phyloP scores from a whole-genome alignment of 1,140 invertebrate genomes.

The Aradophagus sp. region DNA sequence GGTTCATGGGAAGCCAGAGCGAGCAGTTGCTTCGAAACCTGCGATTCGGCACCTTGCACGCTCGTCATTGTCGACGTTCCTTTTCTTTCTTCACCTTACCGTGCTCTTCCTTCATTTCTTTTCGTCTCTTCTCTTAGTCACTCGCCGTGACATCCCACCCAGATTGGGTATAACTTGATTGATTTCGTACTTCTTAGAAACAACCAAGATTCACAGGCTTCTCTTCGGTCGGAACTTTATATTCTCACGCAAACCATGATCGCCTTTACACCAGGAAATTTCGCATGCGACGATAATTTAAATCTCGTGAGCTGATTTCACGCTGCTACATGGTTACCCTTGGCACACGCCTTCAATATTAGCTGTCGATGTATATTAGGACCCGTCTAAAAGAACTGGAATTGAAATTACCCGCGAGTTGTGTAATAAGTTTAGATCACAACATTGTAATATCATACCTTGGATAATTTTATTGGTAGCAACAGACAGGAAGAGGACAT shows the following conservation, averaged over 20 bases:
- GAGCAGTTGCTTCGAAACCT: constrained; percentile 46
- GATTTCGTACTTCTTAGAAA: constrained; percentile 18
- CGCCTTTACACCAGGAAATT: no score
- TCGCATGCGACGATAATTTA: no score
- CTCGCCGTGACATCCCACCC: constrained; percentile 33
- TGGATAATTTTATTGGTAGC: constrained; percentile 69
- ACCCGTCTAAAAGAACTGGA: constrained; percentile 40
- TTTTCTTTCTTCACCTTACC: constrained; percentile 4
- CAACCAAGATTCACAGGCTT: no score
- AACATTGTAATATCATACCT: constrained; percentile 68
- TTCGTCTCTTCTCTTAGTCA: constrained; percentile 17
- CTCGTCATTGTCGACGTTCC: constrained; percentile 38
- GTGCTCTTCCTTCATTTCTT: constrained; percentile 2
- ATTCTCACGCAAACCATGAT: constrained; percentile 29
- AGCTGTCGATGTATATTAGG: constrained; percentile 9
- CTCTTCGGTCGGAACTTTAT: no score
- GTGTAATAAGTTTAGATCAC: constrained; percentile 24
- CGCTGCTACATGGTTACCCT: constrained; percentile 53
- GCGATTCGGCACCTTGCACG: constrained; percentile 56
- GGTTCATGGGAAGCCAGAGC: constrained; percentile 50
- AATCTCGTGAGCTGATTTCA: constrained; percentile 57
- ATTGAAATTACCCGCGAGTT: constrained; percentile 65
- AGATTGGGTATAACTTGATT: constrained; percentile 33
- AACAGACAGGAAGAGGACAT: constrained; percentile 32
- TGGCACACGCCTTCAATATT: constrained; percentile 66